Conservation (phyloP, 2,888 invertebrate species). For the Endomychus coccineus region DNA sequence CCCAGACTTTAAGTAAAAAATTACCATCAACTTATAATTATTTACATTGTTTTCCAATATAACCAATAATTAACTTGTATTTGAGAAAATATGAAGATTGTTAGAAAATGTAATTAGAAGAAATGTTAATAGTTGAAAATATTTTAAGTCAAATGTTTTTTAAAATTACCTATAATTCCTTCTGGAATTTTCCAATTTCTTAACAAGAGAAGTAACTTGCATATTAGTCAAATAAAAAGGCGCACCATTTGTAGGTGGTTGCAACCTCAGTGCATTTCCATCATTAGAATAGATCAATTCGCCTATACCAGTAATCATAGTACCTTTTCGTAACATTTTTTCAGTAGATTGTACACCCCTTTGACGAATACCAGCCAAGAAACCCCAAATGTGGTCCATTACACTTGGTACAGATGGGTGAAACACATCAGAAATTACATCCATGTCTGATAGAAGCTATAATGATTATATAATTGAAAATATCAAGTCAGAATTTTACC, state of each 20-base stretch:
- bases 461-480: background rate
- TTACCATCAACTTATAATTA: no score
- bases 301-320: slow-evolving; percentile 72
- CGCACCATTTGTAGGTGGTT: slow-evolving; percentile 62
- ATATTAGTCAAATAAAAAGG: slow-evolving; percentile 75
- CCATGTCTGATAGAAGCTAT: slow-evolving; percentile 53
- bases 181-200: slow-evolving; percentile 63
- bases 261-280: slow-evolving; percentile 55
- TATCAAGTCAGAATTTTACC: slow-evolving; percentile 37
- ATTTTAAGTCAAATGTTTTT: slow-evolving; percentile 3
- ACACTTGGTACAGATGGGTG: slow-evolving; percentile 69
- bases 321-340: slow-evolving; percentile 75
- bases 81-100: no score
- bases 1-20: no score
- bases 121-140: slow-evolving; percentile 2
- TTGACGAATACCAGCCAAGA: slow-evolving; percentile 75
- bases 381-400: slow-evolving; percentile 76
- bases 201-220: slow-evolving; percentile 65
- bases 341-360: slow-evolving; percentile 83
- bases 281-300: slow-evolving; percentile 61
- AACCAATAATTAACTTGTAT: no score
- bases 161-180: slow-evolving; percentile 56
- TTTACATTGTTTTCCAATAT: no score
- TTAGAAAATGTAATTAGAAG: no score
- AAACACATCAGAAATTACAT: slow-evolving; percentile 76